Percentiles rank a stretch among this genome's conserved stretches.
These are phyloP conservation scores for Urocitellus parryii DNA, from an alignment of 2,113 vertebrate species.

Conservation along the genomic window DNA sequence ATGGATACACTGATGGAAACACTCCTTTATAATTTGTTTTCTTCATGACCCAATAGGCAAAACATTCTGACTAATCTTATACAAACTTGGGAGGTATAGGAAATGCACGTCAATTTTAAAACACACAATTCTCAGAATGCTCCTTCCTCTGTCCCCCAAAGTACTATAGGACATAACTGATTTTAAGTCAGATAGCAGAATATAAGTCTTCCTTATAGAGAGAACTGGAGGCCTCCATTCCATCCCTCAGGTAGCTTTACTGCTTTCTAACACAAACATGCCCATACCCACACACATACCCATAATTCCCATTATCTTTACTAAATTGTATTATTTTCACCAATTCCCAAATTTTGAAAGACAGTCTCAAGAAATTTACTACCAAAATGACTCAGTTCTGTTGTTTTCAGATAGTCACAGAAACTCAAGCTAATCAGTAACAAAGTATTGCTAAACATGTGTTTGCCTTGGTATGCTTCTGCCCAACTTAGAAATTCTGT, in stretches of 20 bases:
- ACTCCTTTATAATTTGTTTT: background rate
- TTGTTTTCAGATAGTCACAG: background rate
- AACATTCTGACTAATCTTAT: background rate
- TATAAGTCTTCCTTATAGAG: background rate
- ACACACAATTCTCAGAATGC: background rate
- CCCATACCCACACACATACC: background rate
- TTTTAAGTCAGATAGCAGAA: background rate
- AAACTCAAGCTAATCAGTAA: constrained; percentile 17
- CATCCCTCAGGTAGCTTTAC: background rate
- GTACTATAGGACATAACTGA: background rate
- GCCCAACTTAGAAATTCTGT: background rate
- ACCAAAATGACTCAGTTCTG: background rate
- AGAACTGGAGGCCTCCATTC: background rate
- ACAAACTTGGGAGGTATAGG: background rate
- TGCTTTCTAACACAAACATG: background rate
- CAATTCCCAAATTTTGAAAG: background rate
- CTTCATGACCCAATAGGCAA: background rate
- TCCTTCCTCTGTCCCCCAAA: background rate
- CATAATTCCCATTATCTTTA: background rate
- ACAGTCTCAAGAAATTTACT: background rate
- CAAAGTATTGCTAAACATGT: constrained; percentile 22
- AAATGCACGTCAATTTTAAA: background rate
- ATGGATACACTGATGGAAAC: no score
- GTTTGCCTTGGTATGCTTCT: background rate
- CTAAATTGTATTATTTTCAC: constrained; percentile 21